These are phyloP conservation scores for Berghia stephanieae DNA, from an alignment of 1,140 invertebrate genomes.

Conservation along the genomic window DNA sequence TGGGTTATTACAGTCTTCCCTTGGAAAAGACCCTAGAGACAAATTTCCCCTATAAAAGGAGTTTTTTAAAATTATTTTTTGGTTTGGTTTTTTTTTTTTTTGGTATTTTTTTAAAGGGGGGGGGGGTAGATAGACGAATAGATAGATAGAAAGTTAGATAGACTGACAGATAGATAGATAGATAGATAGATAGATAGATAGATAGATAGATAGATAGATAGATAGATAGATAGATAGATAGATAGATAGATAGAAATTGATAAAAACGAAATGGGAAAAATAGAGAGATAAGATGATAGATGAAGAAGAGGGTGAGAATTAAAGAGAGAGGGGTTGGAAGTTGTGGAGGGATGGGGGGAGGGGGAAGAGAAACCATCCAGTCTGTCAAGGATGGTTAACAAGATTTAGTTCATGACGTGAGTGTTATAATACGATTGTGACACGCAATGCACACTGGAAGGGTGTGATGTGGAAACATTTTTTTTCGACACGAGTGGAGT, in stretches of 20 bases:
- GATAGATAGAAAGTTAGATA: neutral
- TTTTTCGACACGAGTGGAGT: too few relatives aligned
- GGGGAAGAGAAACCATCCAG: neutral
- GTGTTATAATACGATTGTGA: too few relatives aligned
- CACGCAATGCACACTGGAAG: too few relatives aligned
- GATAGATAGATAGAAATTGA: neutral
- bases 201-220: neutral
- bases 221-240: neutral
- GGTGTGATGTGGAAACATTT: too few relatives aligned
- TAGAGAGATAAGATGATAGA: neutral
- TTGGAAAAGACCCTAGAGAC: too few relatives aligned
- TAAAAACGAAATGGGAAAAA: neutral
- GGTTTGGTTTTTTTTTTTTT: too few relatives aligned
- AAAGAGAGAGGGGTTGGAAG: neutral
- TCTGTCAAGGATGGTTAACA: too few relatives aligned
- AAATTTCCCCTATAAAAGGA: too few relatives aligned
- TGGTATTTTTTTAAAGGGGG: too few relatives aligned
- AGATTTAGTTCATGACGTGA: too few relatives aligned
- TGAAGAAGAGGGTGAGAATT: neutral
- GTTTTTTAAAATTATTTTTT: too few relatives aligned
- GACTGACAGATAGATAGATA: neutral
- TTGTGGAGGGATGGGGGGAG: neutral
- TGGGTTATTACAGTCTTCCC: too few relatives aligned
- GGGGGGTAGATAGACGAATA: neutral
- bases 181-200: constrained; percentile 16